Conservation (phyloP, 2,888 invertebrate genomes). For the Hypsopygia costalis region DNA sequence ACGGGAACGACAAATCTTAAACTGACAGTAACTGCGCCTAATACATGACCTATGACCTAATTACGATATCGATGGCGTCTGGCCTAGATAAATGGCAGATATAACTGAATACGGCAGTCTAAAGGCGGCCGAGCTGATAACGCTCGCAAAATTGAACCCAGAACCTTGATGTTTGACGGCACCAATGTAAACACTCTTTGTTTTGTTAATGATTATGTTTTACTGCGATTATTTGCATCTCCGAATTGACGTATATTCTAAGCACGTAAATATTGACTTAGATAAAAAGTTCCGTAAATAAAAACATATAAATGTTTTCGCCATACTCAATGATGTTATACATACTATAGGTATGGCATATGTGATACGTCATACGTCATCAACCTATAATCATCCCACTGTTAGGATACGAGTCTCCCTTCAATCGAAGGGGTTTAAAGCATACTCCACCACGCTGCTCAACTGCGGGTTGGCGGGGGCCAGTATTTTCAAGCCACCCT, state of each 20-base stretch:
- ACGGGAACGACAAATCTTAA: conserved; percentile 21
- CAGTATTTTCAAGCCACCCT: too few relatives aligned
- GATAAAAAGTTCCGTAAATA: too few relatives aligned
- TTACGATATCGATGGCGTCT: conserved; percentile 50
- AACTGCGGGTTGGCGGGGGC: too few relatives aligned
- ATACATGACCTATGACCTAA: conserved; percentile 59
- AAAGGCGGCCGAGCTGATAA: conserved; percentile 24
- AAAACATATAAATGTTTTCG: too few relatives aligned
- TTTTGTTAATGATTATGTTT: background rate
- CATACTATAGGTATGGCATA: too few relatives aligned
- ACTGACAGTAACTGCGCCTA: conserved; percentile 49
- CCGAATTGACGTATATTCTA: background rate
- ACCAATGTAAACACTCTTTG: conserved; percentile 3
- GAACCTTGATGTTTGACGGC: conserved; percentile 28
- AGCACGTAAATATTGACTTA: too few relatives aligned
- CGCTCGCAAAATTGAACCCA: conserved; percentile 26
- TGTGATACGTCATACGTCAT: too few relatives aligned
- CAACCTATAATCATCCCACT: too few relatives aligned
- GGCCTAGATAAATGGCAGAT: conserved; percentile 53
- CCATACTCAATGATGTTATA: too few relatives aligned
- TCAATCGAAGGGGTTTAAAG: too few relatives aligned
- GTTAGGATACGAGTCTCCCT: too few relatives aligned
- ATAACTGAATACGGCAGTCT: conserved; percentile 31
- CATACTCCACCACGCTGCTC: too few relatives aligned
- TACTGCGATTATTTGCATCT: background rate